phyloP scores from a whole-genome alignment of 2,888 invertebrate genomes.

The Aromia moschata region DNA sequence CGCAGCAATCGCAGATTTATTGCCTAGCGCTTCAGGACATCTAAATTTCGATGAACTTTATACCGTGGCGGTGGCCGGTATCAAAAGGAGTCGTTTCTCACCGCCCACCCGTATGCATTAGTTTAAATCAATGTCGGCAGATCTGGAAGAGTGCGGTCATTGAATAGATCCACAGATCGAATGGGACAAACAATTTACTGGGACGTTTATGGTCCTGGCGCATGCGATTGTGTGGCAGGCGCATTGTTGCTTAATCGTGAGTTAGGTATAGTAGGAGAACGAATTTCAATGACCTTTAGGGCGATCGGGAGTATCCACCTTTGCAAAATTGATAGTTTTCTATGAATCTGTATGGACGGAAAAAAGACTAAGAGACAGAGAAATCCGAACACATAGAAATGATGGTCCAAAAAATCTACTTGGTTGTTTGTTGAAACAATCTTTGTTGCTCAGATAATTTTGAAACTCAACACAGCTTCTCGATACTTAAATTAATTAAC shows the following conservation, averaged over 20 bases:
- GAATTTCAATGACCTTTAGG: slow-evolving; percentile 13
- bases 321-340: too few species aligned
- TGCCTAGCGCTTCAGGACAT: not conserved
- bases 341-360: too few species aligned
- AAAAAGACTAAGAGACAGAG: too few species aligned
- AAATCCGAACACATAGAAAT: too few species aligned
- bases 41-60: slow-evolving; percentile 18
- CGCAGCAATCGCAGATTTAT: too few species aligned
- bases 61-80: slow-evolving; percentile 1
- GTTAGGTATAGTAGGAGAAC: slow-evolving; percentile 1
- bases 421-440: too few species aligned
- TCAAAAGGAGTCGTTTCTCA: slow-evolving; percentile 18
- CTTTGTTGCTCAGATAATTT: too few species aligned
- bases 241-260: slow-evolving; percentile 5
- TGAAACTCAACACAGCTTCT: too few species aligned
- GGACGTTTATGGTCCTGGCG: slow-evolving; percentile 21
- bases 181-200: slow-evolving; percentile 17
- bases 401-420: too few species aligned
- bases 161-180: slow-evolving; percentile 25
- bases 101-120: slow-evolving; percentile 17
- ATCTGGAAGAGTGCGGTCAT: slow-evolving; percentile 25
- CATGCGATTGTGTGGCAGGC: slow-evolving; percentile 30
- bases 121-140: slow-evolving; percentile 23
- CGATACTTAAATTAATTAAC: too few species aligned
- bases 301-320: too few species aligned